phyloP scores from a whole-genome alignment of 2,888 invertebrate genomes.

The Chydorus sphaericus region DNA sequence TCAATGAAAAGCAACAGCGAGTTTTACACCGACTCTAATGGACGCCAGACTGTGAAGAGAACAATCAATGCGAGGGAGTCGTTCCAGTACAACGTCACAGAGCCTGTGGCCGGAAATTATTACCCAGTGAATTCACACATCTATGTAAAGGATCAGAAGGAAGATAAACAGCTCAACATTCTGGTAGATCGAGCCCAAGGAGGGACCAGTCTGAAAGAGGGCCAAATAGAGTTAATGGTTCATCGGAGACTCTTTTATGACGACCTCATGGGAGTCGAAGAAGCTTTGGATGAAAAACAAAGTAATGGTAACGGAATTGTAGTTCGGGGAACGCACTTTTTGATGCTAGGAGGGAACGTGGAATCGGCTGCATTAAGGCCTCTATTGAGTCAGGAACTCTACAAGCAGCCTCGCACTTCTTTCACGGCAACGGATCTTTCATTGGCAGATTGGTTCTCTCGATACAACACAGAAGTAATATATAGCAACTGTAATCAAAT shows the following conservation, averaged over 20 bases:
- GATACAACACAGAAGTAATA: slow-evolving; percentile 31
- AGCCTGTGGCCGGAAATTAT: slow-evolving; percentile 37
- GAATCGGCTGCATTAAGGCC: slow-evolving; percentile 24
- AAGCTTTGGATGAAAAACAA: slow-evolving; percentile 75
- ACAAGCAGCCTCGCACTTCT: slow-evolving; percentile 43
- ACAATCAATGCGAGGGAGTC: slow-evolving; percentile 28
- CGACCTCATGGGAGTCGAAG: slow-evolving; percentile 84
- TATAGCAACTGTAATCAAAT: slow-evolving; percentile 3
- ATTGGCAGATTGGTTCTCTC: slow-evolving; percentile 38
- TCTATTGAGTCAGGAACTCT: slow-evolving; percentile 35
- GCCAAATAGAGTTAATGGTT: slow-evolving; percentile 35
- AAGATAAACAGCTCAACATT: slow-evolving; percentile 24
- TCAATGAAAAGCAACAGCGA: slow-evolving; percentile 22
- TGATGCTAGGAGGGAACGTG: slow-evolving; percentile 29
- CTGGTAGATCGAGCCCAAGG: slow-evolving; percentile 25
- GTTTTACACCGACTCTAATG: slow-evolving; percentile 43
- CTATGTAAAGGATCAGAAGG: slow-evolving; percentile 23
- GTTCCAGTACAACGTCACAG: slow-evolving; percentile 30
- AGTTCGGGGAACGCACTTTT: slow-evolving; percentile 50
- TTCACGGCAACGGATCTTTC: slow-evolving; percentile 30
- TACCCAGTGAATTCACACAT: slow-evolving; percentile 38
- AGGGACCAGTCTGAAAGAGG: slow-evolving; percentile 28
- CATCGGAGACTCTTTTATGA: slow-evolving; percentile 72
- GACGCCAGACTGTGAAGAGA: slow-evolving; percentile 31
- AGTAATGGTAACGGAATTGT: slow-evolving; percentile 51